A percentile compares a stretch with the other conserved stretches of the same genome.
Evolutionary conservation across 2,797 vertebrate genomes (phyloP).

Genomic region (Phoxinus dragarum): DNA sequence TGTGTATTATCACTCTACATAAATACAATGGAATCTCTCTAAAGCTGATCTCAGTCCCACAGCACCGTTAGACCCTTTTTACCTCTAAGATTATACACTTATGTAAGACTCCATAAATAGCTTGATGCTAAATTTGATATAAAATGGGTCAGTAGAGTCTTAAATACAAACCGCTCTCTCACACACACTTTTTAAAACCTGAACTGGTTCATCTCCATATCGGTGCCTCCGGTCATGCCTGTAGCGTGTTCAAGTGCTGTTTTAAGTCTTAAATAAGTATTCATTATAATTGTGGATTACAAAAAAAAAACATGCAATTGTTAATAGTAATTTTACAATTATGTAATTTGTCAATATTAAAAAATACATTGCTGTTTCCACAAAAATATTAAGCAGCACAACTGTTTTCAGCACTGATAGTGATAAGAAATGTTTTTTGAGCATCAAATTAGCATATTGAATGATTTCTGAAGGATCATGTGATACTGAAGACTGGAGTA

Average conservation of each 20-base stretch:
- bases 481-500: background rate
- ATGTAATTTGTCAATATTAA: background rate
- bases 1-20: constrained; percentile 8
- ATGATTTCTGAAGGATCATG: background rate
- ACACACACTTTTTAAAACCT: background rate
- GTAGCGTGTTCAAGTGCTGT: background rate
- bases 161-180: constrained; percentile 1
- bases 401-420: background rate
- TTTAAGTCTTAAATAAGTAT: background rate
- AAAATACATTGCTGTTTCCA: background rate
- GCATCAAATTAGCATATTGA: background rate
- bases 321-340: background rate
- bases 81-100: constrained; percentile 52
- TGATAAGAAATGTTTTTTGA: background rate
- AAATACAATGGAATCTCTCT: constrained; percentile 1
- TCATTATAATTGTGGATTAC: background rate
- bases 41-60: constrained; percentile 2
- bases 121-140: constrained; percentile 44
- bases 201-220: background rate
- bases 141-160: constrained; percentile 71
- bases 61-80: constrained; percentile 32
- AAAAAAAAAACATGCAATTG: background rate
- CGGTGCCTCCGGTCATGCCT: background rate
- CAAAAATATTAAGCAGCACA: background rate
- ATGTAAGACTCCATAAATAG: constrained; percentile 55